Conservation (phyloP, 2,888 invertebrate species). For the Eupithecia abbreviata region DNA sequence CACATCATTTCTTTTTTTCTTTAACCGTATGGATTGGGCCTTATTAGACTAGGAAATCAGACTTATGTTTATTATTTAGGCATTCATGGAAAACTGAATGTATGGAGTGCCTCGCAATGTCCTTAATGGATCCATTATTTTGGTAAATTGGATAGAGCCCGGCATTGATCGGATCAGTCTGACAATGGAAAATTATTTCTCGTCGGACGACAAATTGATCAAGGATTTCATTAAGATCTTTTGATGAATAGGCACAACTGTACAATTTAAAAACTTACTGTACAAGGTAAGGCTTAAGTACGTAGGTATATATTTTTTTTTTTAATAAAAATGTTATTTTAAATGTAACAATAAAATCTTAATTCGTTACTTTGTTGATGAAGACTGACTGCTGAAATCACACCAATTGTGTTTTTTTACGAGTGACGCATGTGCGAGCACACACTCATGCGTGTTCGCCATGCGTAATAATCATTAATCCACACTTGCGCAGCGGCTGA, state of each 20-base stretch:
- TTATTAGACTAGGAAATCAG: neutral
- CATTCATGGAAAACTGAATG: neutral
- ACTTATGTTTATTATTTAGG: neutral
- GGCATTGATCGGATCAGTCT: conserved; percentile 59
- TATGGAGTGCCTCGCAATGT: neutral
- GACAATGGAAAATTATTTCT: conserved; percentile 71
- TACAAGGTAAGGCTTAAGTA: too few species aligned
- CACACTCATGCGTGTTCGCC: too few species aligned
- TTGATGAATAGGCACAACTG: neutral
- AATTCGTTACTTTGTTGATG: neutral
- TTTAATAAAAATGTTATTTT: neutral
- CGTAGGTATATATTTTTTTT: neutral
- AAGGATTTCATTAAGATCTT: conserved; percentile 38
- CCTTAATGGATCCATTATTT: conserved; percentile 40
- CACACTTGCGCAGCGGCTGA: too few species aligned
- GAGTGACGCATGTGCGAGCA: too few species aligned
- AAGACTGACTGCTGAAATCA: neutral
- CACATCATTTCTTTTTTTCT: too few species aligned
- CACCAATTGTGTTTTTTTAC: too few species aligned
- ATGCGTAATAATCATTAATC: too few species aligned
- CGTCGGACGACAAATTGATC: conserved; percentile 68
- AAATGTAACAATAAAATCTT: neutral
- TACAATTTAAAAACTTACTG: neutral
- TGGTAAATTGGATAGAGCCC: conserved; percentile 58
- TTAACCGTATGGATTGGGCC: neutral